A percentile compares a stretch with the other conserved stretches of the same genome.
These are phyloP conservation scores for Rhingia rostrata DNA, from an alignment of 2,888 invertebrate species.

Conservation along the genomic window DNA sequence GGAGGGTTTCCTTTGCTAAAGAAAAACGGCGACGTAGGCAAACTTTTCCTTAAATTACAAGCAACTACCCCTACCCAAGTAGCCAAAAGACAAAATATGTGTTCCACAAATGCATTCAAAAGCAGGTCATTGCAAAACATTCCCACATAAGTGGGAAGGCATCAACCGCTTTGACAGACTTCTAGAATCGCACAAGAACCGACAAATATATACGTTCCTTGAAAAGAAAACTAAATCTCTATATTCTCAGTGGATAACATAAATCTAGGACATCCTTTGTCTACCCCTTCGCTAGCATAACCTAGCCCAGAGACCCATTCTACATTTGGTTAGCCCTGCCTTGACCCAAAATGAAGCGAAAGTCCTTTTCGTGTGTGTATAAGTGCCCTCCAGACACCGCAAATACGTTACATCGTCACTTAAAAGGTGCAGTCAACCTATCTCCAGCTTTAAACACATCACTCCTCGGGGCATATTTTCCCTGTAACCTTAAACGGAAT, in stretches of 20 bases:
- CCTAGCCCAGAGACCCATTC: neutral
- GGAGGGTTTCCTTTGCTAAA: too few species aligned
- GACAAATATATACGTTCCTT: neutral
- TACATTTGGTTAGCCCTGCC: neutral
- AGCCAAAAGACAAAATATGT: too few species aligned
- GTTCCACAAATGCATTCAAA: too few species aligned
- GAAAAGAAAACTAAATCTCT: neutral
- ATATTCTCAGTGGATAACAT: neutral
- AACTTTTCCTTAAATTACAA: too few species aligned
- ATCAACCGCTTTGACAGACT: neutral
- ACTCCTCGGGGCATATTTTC: constrained; percentile 48
- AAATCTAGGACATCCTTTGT: neutral
- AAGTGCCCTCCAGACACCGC: neutral
- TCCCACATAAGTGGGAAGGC: neutral
- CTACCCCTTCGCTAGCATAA: neutral
- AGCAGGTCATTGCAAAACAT: neutral
- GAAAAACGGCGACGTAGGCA: too few species aligned
- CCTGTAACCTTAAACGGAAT: constrained; percentile 2
- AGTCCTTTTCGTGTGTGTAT: neutral
- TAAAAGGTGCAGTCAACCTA: neutral
- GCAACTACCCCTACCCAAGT: too few species aligned
- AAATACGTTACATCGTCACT: constrained; percentile 30
- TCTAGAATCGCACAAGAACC: too few species aligned
- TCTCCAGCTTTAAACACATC: constrained; percentile 14
- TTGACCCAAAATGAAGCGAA: constrained; percentile 9